Evolutionary conservation across 37 sponge, comb jelly and placozoan species (phyloP).

Genomic region (Agelas oroides): DNA sequence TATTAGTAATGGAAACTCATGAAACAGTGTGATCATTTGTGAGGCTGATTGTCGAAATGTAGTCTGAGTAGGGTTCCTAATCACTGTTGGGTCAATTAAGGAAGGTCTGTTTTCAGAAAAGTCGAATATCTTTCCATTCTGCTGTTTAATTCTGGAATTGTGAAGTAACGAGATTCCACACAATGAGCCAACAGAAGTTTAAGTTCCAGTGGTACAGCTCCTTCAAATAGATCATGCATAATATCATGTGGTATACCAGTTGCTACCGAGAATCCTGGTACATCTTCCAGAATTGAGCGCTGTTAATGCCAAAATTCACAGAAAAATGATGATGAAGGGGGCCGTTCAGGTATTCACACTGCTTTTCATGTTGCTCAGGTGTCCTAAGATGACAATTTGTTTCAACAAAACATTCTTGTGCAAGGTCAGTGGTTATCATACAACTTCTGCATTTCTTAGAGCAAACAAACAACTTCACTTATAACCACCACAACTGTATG

Average conservation of each 20-base stretch:
- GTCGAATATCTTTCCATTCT: constrained; percentile 9
- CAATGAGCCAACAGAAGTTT: constrained; percentile 4
- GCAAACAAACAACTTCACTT: too few species aligned
- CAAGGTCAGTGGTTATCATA: background rate
- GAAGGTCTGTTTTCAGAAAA: background rate
- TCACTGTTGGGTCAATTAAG: background rate
- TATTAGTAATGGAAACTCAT: constrained; percentile 3
- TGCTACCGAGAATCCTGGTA: constrained; percentile 31
- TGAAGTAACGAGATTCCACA: background rate
- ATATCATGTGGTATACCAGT: constrained; percentile 33
- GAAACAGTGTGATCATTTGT: constrained; percentile 1
- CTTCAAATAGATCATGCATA: constrained; percentile 23
- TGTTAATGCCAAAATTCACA: constrained; percentile 14
- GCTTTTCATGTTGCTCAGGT: constrained; percentile 1
- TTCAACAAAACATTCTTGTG: background rate
- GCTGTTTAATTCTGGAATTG: background rate
- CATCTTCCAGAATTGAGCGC: constrained; percentile 8
- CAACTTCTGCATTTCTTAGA: constrained; percentile 3
- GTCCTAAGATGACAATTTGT: background rate
- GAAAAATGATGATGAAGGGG: background rate
- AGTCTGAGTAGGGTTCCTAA: background rate
- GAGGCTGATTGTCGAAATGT: constrained; percentile 12
- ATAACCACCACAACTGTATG: constrained; percentile 40
- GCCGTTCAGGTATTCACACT: background rate
- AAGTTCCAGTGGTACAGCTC: constrained; percentile 1